A percentile compares a stretch with the other conserved stretches of the same genome.
These are phyloP conservation scores for Xiphophorus hellerii DNA, from an alignment of 2,113 vertebrate species.

Conservation along the genomic window DNA sequence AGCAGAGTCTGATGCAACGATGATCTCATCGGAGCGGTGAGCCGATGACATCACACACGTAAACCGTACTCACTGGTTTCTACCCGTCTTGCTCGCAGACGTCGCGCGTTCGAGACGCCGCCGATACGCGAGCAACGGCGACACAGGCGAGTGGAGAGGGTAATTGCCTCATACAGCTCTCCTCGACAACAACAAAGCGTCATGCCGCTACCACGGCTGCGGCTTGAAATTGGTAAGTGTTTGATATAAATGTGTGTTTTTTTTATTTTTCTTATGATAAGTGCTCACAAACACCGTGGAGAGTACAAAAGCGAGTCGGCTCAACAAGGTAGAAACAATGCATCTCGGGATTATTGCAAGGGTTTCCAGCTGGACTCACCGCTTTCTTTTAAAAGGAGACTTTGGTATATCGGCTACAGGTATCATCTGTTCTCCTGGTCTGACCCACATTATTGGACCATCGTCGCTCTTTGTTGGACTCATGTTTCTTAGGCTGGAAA, in stretches of 20 bases:
- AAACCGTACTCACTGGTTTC: background rate
- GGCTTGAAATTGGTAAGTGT: conserved; percentile 36
- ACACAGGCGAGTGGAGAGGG: conserved; percentile 41
- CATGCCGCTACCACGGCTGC: conserved; percentile 11
- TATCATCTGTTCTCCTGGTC: conserved; percentile 98
- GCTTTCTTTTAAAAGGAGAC: conserved; percentile 98
- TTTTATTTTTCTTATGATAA: conserved; percentile 5
- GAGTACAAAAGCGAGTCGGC: conserved; percentile 19
- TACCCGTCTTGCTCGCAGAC: conserved; percentile 11
- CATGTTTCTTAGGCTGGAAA: conserved; percentile 91
- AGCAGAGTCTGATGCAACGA: conserved; percentile 56
- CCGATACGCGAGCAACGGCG: conserved; percentile 20
- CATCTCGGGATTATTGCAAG: background rate
- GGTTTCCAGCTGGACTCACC: conserved; percentile 72
- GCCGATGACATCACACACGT: conserved; percentile 13
- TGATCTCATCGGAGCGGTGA: conserved; percentile 63
- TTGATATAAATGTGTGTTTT: conserved; percentile 6
- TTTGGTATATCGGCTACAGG: conserved; percentile 98
- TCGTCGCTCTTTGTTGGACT: conserved; percentile 95
- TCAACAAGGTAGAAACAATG: conserved; percentile 17
- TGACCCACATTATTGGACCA: conserved; percentile 98
- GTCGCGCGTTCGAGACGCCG: conserved; percentile 9
- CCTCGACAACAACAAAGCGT: conserved; percentile 53
- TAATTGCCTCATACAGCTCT: conserved; percentile 42
- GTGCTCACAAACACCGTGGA: conserved; percentile 7